Conservation (phyloP, 2,888 invertebrate species). For the Macroteleia sp. region DNA sequence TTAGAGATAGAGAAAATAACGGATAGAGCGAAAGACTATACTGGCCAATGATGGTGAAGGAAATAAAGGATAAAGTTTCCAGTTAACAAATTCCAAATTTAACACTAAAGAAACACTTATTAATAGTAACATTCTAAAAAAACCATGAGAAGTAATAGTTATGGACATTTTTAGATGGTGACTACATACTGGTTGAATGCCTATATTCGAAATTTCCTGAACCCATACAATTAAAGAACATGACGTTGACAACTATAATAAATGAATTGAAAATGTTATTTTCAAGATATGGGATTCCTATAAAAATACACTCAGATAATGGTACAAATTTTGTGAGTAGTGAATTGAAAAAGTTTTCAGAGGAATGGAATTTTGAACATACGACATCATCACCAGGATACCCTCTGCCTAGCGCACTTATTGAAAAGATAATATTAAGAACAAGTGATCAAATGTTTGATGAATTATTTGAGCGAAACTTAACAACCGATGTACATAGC, state of each 20-base stretch:
- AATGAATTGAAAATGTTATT: constrained; percentile 64
- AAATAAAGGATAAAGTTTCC: constrained; percentile 60
- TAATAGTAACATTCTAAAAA: constrained; percentile 48
- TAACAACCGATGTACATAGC: not conserved
- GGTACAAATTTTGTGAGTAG: constrained; percentile 62
- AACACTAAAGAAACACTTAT: constrained; percentile 66
- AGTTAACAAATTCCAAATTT: constrained; percentile 34
- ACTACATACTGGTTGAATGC: constrained; percentile 68
- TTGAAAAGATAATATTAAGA: constrained; percentile 15
- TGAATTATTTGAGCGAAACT: not conserved
- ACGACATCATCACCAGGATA: constrained; percentile 22
- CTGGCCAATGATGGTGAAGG: constrained; percentile 49
- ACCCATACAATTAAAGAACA: constrained; percentile 52
- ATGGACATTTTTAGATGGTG: constrained; percentile 66
- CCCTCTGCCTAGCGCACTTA: no score
- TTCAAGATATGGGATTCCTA: constrained; percentile 64
- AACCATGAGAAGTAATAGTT: constrained; percentile 66
- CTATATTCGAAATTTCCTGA: constrained; percentile 69
- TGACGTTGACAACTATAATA: constrained; percentile 61
- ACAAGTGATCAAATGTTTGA: not conserved
- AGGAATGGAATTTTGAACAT: constrained; percentile 35
- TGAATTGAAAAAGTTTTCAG: constrained; percentile 31
- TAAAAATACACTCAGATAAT: constrained; percentile 63
- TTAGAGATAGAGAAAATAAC: constrained; percentile 42
- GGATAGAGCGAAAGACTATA: constrained; percentile 46